phyloP scores from a whole-genome alignment of 2,113 vertebrate genomes.

The Atherinomorus stipes region DNA sequence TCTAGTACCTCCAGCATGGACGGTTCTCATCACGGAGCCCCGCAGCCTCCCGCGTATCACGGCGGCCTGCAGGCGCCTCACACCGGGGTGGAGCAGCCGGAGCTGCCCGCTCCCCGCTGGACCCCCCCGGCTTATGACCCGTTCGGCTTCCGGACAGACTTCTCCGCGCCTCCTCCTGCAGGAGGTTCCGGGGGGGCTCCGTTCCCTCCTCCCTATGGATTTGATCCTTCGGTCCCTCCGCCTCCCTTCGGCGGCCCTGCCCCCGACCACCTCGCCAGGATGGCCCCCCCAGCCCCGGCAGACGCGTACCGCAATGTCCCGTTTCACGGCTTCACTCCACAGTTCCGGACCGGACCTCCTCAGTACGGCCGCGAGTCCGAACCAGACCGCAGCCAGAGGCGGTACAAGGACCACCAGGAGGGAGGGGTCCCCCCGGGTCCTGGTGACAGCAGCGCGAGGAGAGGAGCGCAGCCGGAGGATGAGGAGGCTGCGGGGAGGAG shows the following conservation, averaged over 20 bases:
- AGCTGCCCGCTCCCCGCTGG: conserved; percentile 9
- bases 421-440: not conserved
- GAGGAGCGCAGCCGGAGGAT: conserved; percentile 13
- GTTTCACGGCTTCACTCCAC: not conserved
- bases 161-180: not conserved
- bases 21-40: not conserved
- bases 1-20: not conserved
- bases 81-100: not conserved
- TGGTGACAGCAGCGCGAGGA: not conserved
- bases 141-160: conserved; percentile 20
- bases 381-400: not conserved
- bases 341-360: not conserved
- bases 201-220: conserved; percentile 38
- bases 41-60: not conserved
- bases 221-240: conserved; percentile 67
- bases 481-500: conserved; percentile 41
- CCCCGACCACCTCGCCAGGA: not conserved
- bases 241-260: conserved; percentile 54
- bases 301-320: conserved; percentile 3
- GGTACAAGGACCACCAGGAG: conserved; percentile 1
- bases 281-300: not conserved
- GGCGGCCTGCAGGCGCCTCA: not conserved
- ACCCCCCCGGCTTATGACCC: conserved; percentile 14
- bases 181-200: conserved; percentile 1
- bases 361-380: conserved; percentile 4